These are phyloP conservation scores for Scaptomyza hsui DNA, from an alignment of 1,140 invertebrate genomes.

Conservation along the genomic window DNA sequence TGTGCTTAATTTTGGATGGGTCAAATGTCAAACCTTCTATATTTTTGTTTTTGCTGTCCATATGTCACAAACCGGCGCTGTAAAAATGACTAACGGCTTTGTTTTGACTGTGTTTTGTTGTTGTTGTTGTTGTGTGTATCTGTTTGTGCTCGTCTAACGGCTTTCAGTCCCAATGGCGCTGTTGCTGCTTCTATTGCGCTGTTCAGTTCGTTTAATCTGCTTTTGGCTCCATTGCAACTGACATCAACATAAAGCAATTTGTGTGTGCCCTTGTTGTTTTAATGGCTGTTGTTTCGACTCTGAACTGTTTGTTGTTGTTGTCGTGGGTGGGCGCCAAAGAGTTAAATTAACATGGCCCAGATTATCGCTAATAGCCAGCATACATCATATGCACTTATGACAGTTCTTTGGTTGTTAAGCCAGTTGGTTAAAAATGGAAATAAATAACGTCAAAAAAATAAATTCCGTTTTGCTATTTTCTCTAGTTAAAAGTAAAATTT, in stretches of 20 bases:
- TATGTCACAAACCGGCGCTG: slow-evolving; percentile 14
- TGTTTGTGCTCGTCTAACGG: slow-evolving; percentile 16
- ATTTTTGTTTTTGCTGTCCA: slow-evolving; percentile 6
- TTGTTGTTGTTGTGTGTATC: slow-evolving; percentile 9
- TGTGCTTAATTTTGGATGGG: slow-evolving; percentile 21
- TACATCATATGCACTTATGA: neutral
- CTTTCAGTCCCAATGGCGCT: slow-evolving; percentile 19
- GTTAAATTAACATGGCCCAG: neutral
- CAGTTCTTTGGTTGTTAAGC: neutral
- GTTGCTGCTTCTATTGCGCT: neutral
- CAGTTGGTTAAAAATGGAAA: neutral
- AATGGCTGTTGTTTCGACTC: neutral
- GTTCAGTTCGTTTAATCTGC: slow-evolving; percentile 25
- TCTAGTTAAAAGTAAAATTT: neutral
- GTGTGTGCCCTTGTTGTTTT: neutral
- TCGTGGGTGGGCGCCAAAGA: slow-evolving; percentile 16
- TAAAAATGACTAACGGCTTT: slow-evolving; percentile 38
- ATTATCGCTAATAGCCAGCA: slow-evolving; percentile 15
- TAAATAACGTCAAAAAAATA: neutral
- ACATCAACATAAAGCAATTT: slow-evolving; percentile 41
- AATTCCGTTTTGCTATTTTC: neutral
- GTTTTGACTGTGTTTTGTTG: slow-evolving; percentile 10
- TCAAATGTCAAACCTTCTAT: slow-evolving; percentile 13
- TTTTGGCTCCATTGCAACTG: slow-evolving; percentile 35
- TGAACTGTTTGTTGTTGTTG: neutral